Percentiles rank a stretch among this genome's conserved stretches.
Evolutionary conservation across 2,888 invertebrate species (phyloP).

Genomic region (Stenodema calcarata): DNA sequence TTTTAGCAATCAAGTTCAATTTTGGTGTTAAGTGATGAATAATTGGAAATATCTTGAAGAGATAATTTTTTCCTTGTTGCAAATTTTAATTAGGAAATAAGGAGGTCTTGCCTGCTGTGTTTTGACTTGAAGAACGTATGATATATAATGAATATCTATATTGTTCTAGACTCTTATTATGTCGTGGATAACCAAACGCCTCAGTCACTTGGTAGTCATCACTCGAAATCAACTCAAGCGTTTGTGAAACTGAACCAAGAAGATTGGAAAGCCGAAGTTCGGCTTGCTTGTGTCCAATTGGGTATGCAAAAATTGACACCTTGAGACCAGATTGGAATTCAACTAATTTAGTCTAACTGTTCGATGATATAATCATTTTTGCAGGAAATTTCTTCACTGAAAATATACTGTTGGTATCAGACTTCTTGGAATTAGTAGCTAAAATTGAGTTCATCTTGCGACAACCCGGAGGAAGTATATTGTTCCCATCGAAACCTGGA

Average conservation of each 20-base stretch:
- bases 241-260: slow-evolving; percentile 4
- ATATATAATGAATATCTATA: neutral
- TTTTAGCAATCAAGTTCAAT: no score
- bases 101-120: no score
- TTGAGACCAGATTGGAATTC: neutral
- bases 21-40: no score
- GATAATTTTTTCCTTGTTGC: no score
- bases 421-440: slow-evolving; percentile 71
- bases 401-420: slow-evolving; percentile 66
- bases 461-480: slow-evolving; percentile 69
- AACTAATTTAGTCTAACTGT: neutral
- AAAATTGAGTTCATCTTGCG: slow-evolving; percentile 71
- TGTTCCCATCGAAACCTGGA: slow-evolving; percentile 79
- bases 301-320: neutral
- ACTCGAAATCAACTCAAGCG: neutral
- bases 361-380: neutral
- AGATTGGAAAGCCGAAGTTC: slow-evolving; percentile 33
- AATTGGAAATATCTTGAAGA: no score
- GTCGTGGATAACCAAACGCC: neutral
- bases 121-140: no score
- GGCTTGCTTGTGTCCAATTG: slow-evolving; percentile 5
- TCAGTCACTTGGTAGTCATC: neutral
- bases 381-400: slow-evolving; percentile 17
- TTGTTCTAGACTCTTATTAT: neutral
- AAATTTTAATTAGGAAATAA: no score